These are phyloP conservation scores for Berghia stephanieae DNA, from an alignment of 1,140 invertebrate species.

Conservation along the genomic window DNA sequence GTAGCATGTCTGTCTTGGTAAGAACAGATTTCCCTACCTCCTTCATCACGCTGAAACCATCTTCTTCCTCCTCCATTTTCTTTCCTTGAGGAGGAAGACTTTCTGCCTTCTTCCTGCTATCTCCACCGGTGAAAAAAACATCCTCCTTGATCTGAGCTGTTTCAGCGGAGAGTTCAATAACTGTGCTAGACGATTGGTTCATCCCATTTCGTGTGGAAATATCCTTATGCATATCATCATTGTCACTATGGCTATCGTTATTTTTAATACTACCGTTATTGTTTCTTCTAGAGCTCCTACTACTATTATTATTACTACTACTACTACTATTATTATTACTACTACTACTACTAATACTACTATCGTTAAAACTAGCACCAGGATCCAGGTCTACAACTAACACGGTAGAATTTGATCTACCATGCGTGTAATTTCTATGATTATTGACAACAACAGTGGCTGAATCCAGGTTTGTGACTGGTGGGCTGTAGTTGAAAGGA, in stretches of 20 bases:
- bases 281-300: no score
- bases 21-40: conserved; percentile 39
- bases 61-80: not conserved
- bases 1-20: conserved; percentile 66
- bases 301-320: not conserved
- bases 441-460: not conserved
- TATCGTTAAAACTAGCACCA: conserved; percentile 2
- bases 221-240: no score
- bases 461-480: conserved; percentile 17
- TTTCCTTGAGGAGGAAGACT: no score
- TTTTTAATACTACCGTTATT: no score
- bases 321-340: not conserved
- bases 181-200: no score
- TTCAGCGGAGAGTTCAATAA: not conserved
- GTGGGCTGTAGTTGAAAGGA: conserved; percentile 71
- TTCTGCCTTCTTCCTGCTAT: conserved; percentile 1
- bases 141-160: conserved; percentile 10
- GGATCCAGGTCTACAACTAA: not conserved
- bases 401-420: not conserved
- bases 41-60: not conserved
- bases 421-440: not conserved
- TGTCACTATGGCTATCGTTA: no score
- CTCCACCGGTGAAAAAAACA: not conserved
- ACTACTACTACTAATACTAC: conserved; percentile 9
- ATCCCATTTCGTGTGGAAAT: no score